These are phyloP conservation scores for Pangasius mekongensis DNA, from an alignment of 2,797 vertebrate species.

Conservation along the genomic window DNA sequence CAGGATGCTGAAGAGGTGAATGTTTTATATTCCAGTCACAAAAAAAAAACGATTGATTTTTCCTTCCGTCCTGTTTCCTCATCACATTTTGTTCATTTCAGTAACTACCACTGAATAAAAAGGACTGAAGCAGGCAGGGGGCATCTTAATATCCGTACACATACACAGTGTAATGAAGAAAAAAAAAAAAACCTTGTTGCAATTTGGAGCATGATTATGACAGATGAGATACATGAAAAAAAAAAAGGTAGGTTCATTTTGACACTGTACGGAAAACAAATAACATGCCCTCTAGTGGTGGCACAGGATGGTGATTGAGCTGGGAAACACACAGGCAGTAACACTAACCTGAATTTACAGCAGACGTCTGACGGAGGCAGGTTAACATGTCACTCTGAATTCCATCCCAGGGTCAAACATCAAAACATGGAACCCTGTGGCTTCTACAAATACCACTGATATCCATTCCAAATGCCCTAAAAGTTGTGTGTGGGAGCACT, in stretches of 20 bases:
- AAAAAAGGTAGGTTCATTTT: constrained; percentile 43
- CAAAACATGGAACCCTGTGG: constrained; percentile 22
- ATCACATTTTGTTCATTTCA: constrained; percentile 4
- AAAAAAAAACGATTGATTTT: neutral
- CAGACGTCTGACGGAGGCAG: constrained; percentile 20
- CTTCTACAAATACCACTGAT: constrained; percentile 16
- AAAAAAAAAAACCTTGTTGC: constrained; percentile 19
- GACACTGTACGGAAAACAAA: constrained; percentile 20
- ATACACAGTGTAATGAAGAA: neutral
- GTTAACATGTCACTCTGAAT: constrained; percentile 16
- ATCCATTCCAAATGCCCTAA: constrained; percentile 31
- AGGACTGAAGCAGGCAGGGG: neutral
- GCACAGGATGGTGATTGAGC: neutral
- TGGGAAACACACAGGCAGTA: constrained; percentile 24
- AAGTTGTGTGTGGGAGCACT: constrained; percentile 8
- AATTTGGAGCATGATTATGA: constrained; percentile 45
- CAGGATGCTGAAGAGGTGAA: neutral
- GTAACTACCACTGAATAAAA: neutral
- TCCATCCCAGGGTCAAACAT: constrained; percentile 26
- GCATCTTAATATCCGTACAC: neutral
- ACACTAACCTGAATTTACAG: constrained; percentile 48
- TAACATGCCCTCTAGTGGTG: constrained; percentile 59
- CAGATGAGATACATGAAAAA: constrained; percentile 12
- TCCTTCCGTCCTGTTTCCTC: neutral
- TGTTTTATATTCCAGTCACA: constrained; percentile 7